A percentile compares a stretch with the other conserved stretches of the same genome.
These are phyloP conservation scores for Agelastica alni DNA, from an alignment of 2,888 invertebrate genomes.

Conservation along the genomic window DNA sequence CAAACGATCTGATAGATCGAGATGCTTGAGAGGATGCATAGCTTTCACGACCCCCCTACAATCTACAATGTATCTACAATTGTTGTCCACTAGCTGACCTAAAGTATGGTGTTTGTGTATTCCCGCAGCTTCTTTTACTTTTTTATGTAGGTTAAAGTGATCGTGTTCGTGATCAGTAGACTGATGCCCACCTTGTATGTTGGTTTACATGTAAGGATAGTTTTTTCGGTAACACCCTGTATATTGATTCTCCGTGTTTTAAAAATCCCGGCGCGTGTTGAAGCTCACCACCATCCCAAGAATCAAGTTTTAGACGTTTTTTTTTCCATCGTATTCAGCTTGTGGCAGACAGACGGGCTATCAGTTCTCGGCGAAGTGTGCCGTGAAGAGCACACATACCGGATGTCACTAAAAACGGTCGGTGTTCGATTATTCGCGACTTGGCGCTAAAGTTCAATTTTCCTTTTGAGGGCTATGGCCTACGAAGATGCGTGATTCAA, in stretches of 20 bases:
- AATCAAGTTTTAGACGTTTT: constrained; percentile 4
- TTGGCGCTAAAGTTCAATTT: not conserved
- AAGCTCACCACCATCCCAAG: constrained; percentile 5
- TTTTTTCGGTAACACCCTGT: not conserved
- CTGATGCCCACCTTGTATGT: too few relatives aligned
- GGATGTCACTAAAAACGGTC: not conserved
- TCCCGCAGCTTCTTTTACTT: too few relatives aligned
- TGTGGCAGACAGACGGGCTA: not conserved
- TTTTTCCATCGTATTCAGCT: not conserved
- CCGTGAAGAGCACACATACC: not conserved
- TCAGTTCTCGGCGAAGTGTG: not conserved
- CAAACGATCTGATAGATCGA: too few relatives aligned
- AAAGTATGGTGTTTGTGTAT: too few relatives aligned
- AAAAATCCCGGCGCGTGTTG: constrained; percentile 1
- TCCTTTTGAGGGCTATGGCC: not conserved
- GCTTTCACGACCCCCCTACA: too few relatives aligned
- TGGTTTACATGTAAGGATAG: too few relatives aligned
- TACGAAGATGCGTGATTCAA: too few relatives aligned
- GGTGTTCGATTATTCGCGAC: not conserved
- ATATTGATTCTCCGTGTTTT: not conserved
- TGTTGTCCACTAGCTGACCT: too few relatives aligned
- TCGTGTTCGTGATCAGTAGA: too few relatives aligned
- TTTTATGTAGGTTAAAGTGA: too few relatives aligned
- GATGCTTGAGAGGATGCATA: too few relatives aligned
- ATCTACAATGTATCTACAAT: too few relatives aligned